Conservation (phyloP, 2,113 vertebrate species). For the Corythoichthys intestinalis region DNA sequence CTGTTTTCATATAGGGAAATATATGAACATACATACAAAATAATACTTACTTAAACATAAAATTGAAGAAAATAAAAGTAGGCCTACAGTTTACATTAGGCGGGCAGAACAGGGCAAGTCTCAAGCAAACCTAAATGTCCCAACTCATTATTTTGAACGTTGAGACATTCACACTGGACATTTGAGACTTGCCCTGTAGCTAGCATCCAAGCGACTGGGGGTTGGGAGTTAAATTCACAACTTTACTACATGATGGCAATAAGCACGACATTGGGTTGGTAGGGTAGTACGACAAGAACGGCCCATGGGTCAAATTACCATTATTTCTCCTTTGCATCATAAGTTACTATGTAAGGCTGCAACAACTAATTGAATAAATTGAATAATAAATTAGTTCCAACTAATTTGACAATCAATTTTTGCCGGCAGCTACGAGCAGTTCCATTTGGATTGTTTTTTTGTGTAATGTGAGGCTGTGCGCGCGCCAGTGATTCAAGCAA, state of each 20-base stretch:
- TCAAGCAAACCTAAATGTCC: slow-evolving; percentile 30
- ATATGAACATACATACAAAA: slow-evolving; percentile 80
- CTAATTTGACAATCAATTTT: no score
- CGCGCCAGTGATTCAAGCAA: no score
- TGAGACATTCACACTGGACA: slow-evolving; percentile 14
- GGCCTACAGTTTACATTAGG: slow-evolving; percentile 38
- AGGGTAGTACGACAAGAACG: slow-evolving; percentile 30
- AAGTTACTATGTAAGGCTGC: neutral
- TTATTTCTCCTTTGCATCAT: neutral
- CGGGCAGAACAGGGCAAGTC: slow-evolving; percentile 44
- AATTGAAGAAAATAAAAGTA: slow-evolving; percentile 27
- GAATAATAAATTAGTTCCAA: no score
- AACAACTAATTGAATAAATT: no score
- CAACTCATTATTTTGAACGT: neutral
- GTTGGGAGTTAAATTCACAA: slow-evolving; percentile 66
- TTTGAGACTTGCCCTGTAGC: slow-evolving; percentile 44
- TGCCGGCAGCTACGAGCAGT: no score
- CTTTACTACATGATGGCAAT: slow-evolving; percentile 40
- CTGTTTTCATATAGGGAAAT: slow-evolving; percentile 63
- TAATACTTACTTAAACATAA: slow-evolving; percentile 63
- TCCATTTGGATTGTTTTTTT: no score
- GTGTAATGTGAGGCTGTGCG: no score
- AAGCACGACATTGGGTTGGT: slow-evolving; percentile 38
- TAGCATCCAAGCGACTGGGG: slow-evolving; percentile 38
- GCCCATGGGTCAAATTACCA: slow-evolving; percentile 50